A percentile compares a stretch with the other conserved stretches of the same genome.
Conservation (phyloP, 2,797 vertebrate genomes). For the Notoglanidium macrostoma region DNA sequence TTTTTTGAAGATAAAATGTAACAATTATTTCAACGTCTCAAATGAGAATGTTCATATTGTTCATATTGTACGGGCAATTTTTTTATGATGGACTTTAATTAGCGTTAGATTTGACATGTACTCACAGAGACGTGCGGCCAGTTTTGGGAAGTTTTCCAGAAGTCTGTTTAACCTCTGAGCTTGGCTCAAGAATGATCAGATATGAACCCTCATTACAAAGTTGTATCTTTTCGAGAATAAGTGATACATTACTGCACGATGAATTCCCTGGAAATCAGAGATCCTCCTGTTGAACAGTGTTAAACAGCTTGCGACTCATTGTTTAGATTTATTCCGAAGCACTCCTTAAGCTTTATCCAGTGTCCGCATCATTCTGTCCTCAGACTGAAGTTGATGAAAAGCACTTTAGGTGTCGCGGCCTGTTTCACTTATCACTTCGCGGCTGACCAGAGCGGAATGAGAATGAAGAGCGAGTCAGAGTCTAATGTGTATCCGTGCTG, state of each 20-base stretch:
- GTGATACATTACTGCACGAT: background rate
- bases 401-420: constrained; percentile 23
- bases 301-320: background rate
- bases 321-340: constrained; percentile 25
- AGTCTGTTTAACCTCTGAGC: constrained; percentile 12
- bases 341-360: background rate
- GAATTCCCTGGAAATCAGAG: background rate
- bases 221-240: background rate
- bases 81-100: constrained; percentile 27
- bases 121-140: background rate
- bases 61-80: background rate
- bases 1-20: background rate
- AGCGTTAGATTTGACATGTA: background rate
- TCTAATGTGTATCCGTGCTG: constrained; percentile 16
- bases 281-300: background rate
- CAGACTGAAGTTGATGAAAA: constrained; percentile 43
- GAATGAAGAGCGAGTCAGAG: constrained; percentile 21
- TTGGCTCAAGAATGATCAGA: background rate
- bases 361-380: constrained; percentile 55
- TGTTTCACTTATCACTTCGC: constrained; percentile 20
- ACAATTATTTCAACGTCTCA: background rate
- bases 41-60: background rate
- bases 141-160: constrained; percentile 20
- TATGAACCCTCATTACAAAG: background rate
- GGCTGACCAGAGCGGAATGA: constrained; percentile 21